Base-by-base conservation (phyloP, 1,140 invertebrate species). In the Bombus confusus region DNA sequence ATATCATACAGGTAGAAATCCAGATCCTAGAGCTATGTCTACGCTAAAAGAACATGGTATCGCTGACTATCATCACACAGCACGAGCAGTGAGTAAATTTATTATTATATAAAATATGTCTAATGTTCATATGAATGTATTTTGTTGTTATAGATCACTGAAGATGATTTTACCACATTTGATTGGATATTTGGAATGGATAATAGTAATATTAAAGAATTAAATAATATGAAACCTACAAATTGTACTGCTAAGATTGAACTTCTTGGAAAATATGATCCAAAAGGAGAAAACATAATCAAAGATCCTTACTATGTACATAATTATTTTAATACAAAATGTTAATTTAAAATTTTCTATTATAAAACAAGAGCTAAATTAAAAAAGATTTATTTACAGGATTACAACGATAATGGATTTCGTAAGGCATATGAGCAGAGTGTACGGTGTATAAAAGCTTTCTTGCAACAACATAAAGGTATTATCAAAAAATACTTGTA, bases 141-240 rank as follows among this genome's bases (percentile, higher is more conserved):
- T 62, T 62, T 80, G 39, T 47, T 57, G 4, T 80, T 94, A 22
- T 88, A 98, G 96, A 96, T 98, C 68, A 96, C 92, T 12, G 88
- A 95, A 80, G 93, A 96, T 43, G 98, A 99, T 93, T 99, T 98
- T 91, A 89, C 96, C 9, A 95, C 96, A 9, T 99, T 97, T 94
- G 97, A 99, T 94, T 98, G 96, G 92, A 98, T 99, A 84, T 98
- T 99, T 95, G 98, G 98, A 28, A 99, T 99, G 98, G 98, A 99
- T 93, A 95, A 98, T 80, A 96, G 96, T 18, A 99, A 99, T 92
- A 98, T 99, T 93, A 94, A 93, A 15, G 96, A 97, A 78, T 93
- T 98, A 64, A 96, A 96, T 52, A 92, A 92, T n/a, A 92, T 96
- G 75, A 96, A 96, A 66, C 97, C 97, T 25, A 94, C 95, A 47